These are phyloP conservation scores for Andrena trimmerana DNA, from an alignment of 2,888 invertebrate species.

Conservation along the genomic window DNA sequence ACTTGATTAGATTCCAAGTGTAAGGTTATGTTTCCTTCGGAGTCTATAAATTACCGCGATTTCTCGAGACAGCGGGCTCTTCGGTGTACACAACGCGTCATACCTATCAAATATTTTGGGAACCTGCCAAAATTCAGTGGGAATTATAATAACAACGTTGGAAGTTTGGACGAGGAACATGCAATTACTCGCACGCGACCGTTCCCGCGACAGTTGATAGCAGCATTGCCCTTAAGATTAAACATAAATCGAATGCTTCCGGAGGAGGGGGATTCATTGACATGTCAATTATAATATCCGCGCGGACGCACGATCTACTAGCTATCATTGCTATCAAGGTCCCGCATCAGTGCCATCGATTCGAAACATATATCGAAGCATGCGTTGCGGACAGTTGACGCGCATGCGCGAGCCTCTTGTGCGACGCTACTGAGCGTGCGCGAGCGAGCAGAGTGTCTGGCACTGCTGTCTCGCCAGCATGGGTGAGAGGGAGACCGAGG, in stretches of 20 bases:
- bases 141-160: neutral
- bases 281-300: constrained; percentile 54
- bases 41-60: constrained; percentile 22
- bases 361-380: constrained; percentile 42
- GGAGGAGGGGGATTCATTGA: constrained; percentile 41
- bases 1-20: neutral
- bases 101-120: constrained; percentile 10
- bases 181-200: neutral
- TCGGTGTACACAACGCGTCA: neutral
- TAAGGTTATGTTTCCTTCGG: neutral
- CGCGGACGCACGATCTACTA: constrained; percentile 24
- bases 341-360: constrained; percentile 52
- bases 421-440: constrained; percentile 23
- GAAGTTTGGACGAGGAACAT: neutral
- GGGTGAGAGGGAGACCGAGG: neutral
- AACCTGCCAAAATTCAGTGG: neutral
- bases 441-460: neutral
- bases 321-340: constrained; percentile 61
- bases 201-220: neutral
- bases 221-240: neutral
- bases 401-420: constrained; percentile 23
- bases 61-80: neutral
- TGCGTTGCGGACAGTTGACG: neutral
- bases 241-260: constrained; percentile 41
- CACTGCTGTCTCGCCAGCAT: too few relatives aligned